A percentile compares a stretch with the other conserved stretches of the same genome.
These are phyloP conservation scores for Agonum fuliginosum DNA, from an alignment of 2,888 invertebrate species.

Conservation along the genomic window DNA sequence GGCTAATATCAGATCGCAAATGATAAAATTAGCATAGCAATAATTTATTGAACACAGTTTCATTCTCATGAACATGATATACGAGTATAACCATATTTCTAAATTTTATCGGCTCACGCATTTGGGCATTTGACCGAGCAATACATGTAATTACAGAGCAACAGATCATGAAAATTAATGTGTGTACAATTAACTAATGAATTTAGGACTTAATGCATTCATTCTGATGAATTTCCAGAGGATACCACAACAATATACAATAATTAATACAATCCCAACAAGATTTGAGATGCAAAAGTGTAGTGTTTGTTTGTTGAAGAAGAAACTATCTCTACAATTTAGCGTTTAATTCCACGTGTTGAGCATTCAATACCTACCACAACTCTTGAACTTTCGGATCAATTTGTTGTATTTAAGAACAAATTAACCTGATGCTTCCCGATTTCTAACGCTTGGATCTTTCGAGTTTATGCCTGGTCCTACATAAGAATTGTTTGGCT, in stretches of 20 bases:
- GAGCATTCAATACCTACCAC: slow-evolving; percentile 2
- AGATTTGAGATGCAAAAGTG: no score
- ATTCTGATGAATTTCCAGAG: background rate
- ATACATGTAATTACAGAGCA: background rate
- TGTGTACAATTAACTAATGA: background rate
- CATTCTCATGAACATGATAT: background rate
- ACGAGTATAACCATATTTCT: background rate
- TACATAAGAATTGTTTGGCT: background rate
- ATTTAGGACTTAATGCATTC: background rate
- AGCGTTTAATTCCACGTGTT: slow-evolving; percentile 17
- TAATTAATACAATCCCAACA: no score
- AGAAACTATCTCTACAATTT: slow-evolving; percentile 20
- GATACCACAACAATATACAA: no score
- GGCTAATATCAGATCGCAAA: background rate
- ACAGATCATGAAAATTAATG: background rate
- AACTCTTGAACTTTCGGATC: slow-evolving; percentile 12
- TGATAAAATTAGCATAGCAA: background rate
- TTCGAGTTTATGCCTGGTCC: background rate
- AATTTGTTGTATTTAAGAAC: slow-evolving; percentile 26
- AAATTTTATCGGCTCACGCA: background rate
- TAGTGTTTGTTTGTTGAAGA: background rate
- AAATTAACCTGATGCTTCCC: slow-evolving; percentile 18
- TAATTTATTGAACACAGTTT: background rate
- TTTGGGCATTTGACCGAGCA: background rate
- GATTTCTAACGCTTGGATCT: slow-evolving; percentile 9